Conservation (phyloP, 2,797 vertebrate species). For the Sparidentex hasta region DNA sequence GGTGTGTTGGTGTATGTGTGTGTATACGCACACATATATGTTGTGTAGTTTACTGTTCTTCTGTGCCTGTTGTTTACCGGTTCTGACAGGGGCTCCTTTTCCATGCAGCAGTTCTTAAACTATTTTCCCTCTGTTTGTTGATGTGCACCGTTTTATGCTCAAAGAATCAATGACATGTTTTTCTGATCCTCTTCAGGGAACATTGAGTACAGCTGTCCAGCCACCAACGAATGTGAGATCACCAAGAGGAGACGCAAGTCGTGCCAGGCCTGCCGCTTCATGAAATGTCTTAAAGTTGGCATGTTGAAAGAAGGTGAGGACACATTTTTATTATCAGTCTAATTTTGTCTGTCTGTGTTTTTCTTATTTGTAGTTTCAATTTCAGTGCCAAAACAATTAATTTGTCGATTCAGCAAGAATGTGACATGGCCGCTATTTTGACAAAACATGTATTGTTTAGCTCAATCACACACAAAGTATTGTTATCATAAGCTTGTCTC, state of each 20-base stretch:
- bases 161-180: conserved; percentile 30
- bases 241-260: conserved; percentile 99
- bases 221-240: conserved; percentile 99
- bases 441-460: neutral
- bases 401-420: neutral
- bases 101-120: conserved; percentile 1
- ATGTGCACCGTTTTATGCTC: conserved; percentile 11
- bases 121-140: conserved; percentile 19
- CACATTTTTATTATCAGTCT: neutral
- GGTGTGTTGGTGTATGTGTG: conserved; percentile 43
- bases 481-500: too few relatives aligned
- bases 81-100: conserved; percentile 25
- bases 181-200: conserved; percentile 87
- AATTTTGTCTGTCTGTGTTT: neutral
- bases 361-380: neutral
- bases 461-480: neutral
- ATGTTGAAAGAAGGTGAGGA: conserved; percentile 98
- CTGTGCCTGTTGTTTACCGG: conserved; percentile 22
- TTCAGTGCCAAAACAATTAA: neutral
- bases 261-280: conserved; percentile 99
- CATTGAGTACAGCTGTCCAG: conserved; percentile 99
- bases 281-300: conserved; percentile 99
- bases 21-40: neutral
- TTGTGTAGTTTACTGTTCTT: conserved; percentile 16
- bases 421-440: neutral